Conservation (phyloP, 2,888 invertebrate genomes). For the Dasysyrphus albostriatus region DNA sequence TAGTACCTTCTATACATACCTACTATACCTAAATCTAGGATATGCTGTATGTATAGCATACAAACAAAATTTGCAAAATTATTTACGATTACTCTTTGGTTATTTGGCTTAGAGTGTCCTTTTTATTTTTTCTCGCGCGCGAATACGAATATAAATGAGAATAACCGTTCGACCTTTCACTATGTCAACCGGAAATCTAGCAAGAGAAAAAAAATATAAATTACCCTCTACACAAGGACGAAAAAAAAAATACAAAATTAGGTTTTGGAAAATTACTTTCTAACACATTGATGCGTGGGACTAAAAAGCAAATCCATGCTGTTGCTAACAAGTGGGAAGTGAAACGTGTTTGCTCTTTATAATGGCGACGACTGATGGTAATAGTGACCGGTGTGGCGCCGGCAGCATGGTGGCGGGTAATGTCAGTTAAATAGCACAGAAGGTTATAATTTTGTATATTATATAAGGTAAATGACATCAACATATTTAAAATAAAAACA, state of each 20-base stretch:
- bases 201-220: slow-evolving; percentile 10
- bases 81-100: slow-evolving; percentile 67
- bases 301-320: slow-evolving; percentile 16
- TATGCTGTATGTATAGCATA: neutral
- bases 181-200: slow-evolving; percentile 49
- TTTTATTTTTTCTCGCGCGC: slow-evolving; percentile 43
- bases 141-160: slow-evolving; percentile 49
- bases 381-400: neutral
- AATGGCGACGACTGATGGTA: neutral
- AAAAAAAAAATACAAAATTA: slow-evolving; percentile 9
- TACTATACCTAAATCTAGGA: no score
- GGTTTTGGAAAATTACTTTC: slow-evolving; percentile 50
- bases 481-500: neutral
- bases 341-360: slow-evolving; percentile 22
- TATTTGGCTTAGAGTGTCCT: slow-evolving; percentile 58
- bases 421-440: slow-evolving; percentile 23
- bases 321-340: slow-evolving; percentile 65
- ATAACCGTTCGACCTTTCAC: slow-evolving; percentile 55
- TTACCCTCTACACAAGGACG: neutral
- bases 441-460: slow-evolving; percentile 49
- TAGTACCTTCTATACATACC: no score
- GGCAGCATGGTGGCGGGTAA: neutral
- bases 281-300: slow-evolving; percentile 66
- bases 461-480: neutral
- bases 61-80: slow-evolving; percentile 54